These are phyloP conservation scores for Calliopum simillimum DNA, from an alignment of 2,888 invertebrate genomes.

Conservation along the genomic window DNA sequence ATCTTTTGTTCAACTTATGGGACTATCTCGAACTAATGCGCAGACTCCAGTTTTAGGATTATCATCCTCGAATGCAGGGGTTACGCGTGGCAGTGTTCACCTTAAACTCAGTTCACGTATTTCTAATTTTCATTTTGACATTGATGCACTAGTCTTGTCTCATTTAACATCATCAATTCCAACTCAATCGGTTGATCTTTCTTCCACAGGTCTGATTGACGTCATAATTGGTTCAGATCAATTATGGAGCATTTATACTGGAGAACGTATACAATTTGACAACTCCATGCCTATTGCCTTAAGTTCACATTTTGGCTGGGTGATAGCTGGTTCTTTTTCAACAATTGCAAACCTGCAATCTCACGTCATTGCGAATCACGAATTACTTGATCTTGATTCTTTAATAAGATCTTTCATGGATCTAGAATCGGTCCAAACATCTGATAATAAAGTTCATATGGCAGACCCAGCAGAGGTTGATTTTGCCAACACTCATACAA, in stretches of 20 bases:
- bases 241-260: slow-evolving; percentile 34
- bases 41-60: too few relatives aligned
- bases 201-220: slow-evolving; percentile 33
- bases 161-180: slow-evolving; percentile 26
- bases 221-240: slow-evolving; percentile 40
- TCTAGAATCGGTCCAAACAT: slow-evolving; percentile 28
- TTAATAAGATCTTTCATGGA: too few relatives aligned
- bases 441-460: slow-evolving; percentile 6
- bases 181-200: slow-evolving; percentile 20
- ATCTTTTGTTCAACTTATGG: too few relatives aligned
- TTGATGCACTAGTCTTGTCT: slow-evolving; percentile 25
- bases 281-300: too few relatives aligned
- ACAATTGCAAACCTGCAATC: too few relatives aligned
- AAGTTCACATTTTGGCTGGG: slow-evolving; percentile 45
- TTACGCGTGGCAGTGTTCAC: slow-evolving; percentile 33
- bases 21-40: too few relatives aligned
- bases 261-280: slow-evolving; percentile 33
- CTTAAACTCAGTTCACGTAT: slow-evolving; percentile 14
- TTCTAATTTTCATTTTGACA: background rate
- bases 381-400: too few relatives aligned
- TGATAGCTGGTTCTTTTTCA: slow-evolving; percentile 31
- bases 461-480: slow-evolving; percentile 36
- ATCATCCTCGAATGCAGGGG: too few relatives aligned
- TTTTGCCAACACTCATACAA: slow-evolving; percentile 34
- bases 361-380: slow-evolving; percentile 30